phyloP scores from a whole-genome alignment of 2,113 vertebrate species.

The Pachycephala philippinensis region DNA sequence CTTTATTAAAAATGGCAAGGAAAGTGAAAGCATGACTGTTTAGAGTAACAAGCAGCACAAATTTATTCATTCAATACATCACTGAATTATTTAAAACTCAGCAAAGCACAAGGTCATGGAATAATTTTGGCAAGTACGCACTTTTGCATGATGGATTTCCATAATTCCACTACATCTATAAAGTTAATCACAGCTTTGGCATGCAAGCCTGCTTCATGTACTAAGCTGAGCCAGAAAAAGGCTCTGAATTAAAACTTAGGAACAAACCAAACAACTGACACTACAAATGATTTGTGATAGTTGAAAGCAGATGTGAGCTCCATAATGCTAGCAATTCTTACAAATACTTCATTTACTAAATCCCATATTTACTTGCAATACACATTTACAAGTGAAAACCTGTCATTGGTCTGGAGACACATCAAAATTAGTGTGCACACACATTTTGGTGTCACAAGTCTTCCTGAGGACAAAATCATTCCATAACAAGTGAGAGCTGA shows the following conservation, averaged over 20 bases:
- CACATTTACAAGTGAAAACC: not conserved
- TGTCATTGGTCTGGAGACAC: not conserved
- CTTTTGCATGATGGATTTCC: constrained; percentile 77
- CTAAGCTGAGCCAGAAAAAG: constrained; percentile 59
- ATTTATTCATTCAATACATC: constrained; percentile 82
- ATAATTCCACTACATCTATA: constrained; percentile 76
- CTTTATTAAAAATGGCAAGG: constrained; percentile 81
- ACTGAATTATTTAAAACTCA: constrained; percentile 84
- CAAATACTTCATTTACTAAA: constrained; percentile 26
- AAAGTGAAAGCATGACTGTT: constrained; percentile 78
- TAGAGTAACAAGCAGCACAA: constrained; percentile 79
- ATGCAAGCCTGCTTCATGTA: constrained; percentile 48
- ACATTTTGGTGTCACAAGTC: not conserved
- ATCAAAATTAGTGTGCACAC: not conserved
- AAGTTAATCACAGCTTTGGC: constrained; percentile 78
- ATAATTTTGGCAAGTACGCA: constrained; percentile 77
- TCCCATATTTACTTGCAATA: not conserved
- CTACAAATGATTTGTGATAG: constrained; percentile 13
- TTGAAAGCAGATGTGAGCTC: not conserved
- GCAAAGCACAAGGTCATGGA: constrained; percentile 79
- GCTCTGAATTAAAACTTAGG: constrained; percentile 56
- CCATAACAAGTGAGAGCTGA: not conserved
- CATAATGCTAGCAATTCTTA: not conserved
- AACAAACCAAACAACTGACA: constrained; percentile 31
- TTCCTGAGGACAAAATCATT: not conserved